Conservation (phyloP, 2,113 vertebrate genomes). For the Cricetomys ansorgei region DNA sequence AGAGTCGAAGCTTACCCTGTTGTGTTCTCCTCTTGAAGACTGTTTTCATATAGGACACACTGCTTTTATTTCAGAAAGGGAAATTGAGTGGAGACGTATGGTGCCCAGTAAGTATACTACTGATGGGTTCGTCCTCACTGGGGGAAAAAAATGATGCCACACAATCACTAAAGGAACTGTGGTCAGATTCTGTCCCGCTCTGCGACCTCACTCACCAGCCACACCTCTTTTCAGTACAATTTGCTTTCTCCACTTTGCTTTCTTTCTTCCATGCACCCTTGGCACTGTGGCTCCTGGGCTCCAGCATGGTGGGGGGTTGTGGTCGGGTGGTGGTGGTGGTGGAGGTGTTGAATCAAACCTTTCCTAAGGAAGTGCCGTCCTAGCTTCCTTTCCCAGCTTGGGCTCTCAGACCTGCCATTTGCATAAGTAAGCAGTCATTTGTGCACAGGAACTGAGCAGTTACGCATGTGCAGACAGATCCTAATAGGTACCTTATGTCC, state of each 20-base stretch:
- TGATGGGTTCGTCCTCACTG: not conserved
- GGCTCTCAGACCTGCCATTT: constrained; percentile 28
- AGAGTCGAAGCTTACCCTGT: not conserved
- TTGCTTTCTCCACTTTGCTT: not conserved
- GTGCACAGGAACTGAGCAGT: constrained; percentile 61
- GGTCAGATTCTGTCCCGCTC: not conserved
- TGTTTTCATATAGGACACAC: fast-evolving
- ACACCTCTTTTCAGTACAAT: not conserved
- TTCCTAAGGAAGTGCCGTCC: constrained; percentile 49
- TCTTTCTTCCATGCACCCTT: not conserved
- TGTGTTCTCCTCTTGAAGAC: not conserved
- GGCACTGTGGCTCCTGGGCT: not conserved
- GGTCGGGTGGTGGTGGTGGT: too few species aligned
- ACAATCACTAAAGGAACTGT: fast-evolving
- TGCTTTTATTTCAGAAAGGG: not conserved
- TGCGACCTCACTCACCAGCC: not conserved
- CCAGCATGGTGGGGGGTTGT: not conserved
- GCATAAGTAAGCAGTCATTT: constrained; percentile 61
- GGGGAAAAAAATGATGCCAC: not conserved
- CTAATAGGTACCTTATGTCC: constrained; percentile 68
- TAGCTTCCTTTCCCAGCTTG: constrained; percentile 22
- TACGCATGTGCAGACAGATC: constrained; percentile 50
- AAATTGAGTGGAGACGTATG: not conserved
- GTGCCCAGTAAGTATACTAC: too few species aligned
- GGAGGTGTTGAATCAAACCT: not conserved